phyloP scores from a whole-genome alignment of 2,888 invertebrate genomes.

The Rutpela maculata region DNA sequence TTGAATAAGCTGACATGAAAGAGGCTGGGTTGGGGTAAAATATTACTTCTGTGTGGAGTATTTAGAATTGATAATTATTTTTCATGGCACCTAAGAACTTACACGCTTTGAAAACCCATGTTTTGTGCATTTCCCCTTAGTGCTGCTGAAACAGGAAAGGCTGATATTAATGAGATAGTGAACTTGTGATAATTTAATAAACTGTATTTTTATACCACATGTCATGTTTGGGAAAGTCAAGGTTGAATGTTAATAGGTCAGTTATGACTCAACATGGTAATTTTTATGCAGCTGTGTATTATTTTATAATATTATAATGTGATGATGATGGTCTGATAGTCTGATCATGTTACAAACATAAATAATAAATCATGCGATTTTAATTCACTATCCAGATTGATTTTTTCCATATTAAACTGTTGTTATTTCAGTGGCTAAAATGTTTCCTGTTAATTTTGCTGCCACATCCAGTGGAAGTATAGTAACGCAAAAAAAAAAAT shows the following conservation, averaged over 20 bases:
- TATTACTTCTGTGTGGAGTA: neutral
- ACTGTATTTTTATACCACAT: conserved; percentile 16
- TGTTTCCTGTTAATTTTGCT: too few relatives aligned
- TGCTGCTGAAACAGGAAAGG: neutral
- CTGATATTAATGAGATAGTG: neutral
- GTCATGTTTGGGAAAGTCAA: conserved; percentile 29
- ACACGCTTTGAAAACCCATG: neutral
- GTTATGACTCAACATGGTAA: conserved; percentile 17
- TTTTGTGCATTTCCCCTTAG: neutral
- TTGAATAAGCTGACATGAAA: neutral
- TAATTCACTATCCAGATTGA: neutral
- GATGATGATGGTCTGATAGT: too few relatives aligned
- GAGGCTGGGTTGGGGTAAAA: neutral
- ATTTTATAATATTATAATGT: neutral
- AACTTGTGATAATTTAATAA: neutral
- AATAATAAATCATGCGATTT: conserved; percentile 13
- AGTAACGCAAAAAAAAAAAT: too few relatives aligned
- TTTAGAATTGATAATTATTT: conserved; percentile 9
- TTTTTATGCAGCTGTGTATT: conserved; percentile 10
- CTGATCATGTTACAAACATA: neutral
- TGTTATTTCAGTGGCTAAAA: neutral
- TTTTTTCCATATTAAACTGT: neutral
- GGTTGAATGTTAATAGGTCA: neutral
- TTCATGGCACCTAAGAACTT: neutral
- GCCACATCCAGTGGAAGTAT: too few relatives aligned